A percentile compares a stretch with the other conserved stretches of the same genome.
These are phyloP conservation scores for Rhodinocichla rosea DNA, from an alignment of 2,113 vertebrate genomes.

Conservation along the genomic window DNA sequence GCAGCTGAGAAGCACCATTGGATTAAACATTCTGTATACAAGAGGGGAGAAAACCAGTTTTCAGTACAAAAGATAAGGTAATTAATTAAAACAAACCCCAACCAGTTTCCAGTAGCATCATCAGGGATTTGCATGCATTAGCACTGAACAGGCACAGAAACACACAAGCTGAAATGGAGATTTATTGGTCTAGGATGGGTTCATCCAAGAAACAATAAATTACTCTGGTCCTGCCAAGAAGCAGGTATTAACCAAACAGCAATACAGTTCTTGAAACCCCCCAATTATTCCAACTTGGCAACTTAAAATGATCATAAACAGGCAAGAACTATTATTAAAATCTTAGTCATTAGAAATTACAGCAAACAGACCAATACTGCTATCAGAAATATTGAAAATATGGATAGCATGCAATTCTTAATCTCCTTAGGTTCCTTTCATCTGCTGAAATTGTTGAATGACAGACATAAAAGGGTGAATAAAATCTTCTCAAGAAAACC, in stretches of 20 bases:
- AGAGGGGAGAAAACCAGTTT: not conserved
- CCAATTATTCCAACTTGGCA: not conserved
- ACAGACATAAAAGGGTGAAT: not conserved
- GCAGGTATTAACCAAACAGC: not conserved
- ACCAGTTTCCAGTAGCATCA: not conserved
- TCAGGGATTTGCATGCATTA: slow-evolving; percentile 3
- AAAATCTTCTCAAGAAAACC: not conserved
- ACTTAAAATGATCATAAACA: not conserved
- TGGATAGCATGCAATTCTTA: not conserved
- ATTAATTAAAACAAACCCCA: not conserved
- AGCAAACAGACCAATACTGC: not conserved
- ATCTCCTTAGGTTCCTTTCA: not conserved
- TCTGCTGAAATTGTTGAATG: not conserved
- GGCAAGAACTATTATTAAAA: not conserved
- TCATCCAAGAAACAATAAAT: not conserved
- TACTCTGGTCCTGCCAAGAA: not conserved
- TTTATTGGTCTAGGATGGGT: not conserved
- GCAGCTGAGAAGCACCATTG: not conserved
- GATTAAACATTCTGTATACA: not conserved
- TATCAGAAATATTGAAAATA: not conserved
- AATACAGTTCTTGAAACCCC: not conserved
- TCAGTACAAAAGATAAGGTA: not conserved
- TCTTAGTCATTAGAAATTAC: not conserved
- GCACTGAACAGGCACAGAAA: not conserved
- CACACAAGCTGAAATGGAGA: not conserved